These are phyloP conservation scores for Atherix ibis DNA, from an alignment of 2,888 invertebrate genomes.

Conservation along the genomic window DNA sequence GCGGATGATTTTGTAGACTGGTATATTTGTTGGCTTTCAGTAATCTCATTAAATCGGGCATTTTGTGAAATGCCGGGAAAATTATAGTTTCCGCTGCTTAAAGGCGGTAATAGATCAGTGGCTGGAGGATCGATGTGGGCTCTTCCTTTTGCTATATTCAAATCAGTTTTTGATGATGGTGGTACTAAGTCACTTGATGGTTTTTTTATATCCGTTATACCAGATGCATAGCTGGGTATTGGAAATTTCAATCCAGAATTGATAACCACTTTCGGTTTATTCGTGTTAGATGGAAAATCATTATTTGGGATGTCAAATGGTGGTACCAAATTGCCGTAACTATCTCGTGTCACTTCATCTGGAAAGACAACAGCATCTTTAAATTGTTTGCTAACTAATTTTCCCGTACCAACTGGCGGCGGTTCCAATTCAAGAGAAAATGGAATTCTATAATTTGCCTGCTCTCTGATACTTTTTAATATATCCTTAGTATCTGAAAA, in stretches of 20 bases:
- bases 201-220: conserved; percentile 29
- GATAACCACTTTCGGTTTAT: conserved; percentile 18
- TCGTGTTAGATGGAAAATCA: background rate
- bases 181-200: conserved; percentile 25
- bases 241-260: conserved; percentile 29
- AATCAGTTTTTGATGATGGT: conserved; percentile 6
- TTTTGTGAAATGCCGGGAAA: no score
- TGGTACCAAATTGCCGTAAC: conserved; percentile 30
- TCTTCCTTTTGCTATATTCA: no score
- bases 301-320: conserved; percentile 1
- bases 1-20: no score
- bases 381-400: no score
- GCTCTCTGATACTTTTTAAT: no score
- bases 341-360: conserved; percentile 18
- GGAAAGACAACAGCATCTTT: conserved; percentile 2
- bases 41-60: no score
- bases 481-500: no score
- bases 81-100: no score
- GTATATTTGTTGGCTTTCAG: no score
- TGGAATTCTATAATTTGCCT: conserved; percentile 5
- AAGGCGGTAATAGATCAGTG: conserved; percentile 8
- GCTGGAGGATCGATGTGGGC: background rate
- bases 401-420: background rate
- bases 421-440: conserved; percentile 5
- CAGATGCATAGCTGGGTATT: conserved; percentile 32